Percentiles rank a stretch among this genome's conserved stretches.
Evolutionary conservation across 2,888 invertebrate species (phyloP).

Genomic region (Yponomeuta sedellus): DNA sequence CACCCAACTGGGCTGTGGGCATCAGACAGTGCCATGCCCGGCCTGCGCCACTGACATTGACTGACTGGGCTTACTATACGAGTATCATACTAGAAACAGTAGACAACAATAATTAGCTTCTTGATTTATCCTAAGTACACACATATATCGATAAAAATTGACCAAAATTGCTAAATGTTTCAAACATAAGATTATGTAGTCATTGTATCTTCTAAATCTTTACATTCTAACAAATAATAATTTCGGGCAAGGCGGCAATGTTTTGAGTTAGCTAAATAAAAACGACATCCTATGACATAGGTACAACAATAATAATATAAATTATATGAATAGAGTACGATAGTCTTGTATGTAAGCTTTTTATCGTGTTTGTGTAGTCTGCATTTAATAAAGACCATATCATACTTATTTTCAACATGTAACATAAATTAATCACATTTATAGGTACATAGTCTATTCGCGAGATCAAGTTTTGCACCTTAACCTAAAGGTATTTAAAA

Average conservation of each 20-base stretch:
- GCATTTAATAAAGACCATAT: constrained; percentile 50
- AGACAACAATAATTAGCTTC: constrained; percentile 47
- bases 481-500: constrained; percentile 72
- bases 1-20: neutral
- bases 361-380: constrained; percentile 35
- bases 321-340: neutral
- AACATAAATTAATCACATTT: constrained; percentile 58
- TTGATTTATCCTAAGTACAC: constrained; percentile 52
- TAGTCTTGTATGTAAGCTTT: constrained; percentile 30
- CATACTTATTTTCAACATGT: constrained; percentile 24
- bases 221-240: neutral
- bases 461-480: constrained; percentile 67
- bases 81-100: constrained; percentile 28
- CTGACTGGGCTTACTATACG: constrained; percentile 7
- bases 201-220: neutral
- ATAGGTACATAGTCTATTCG: constrained; percentile 66
- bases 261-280: neutral
- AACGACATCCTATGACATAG: neutral
- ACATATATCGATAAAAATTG: constrained; percentile 58
- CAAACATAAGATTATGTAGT: constrained; percentile 21
- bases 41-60: neutral
- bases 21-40: neutral
- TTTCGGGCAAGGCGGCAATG: neutral
- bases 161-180: constrained; percentile 61
- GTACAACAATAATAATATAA: neutral